Evolutionary conservation across 2,113 vertebrate species (phyloP), one percentile per base, ranked within the genome.

Genomic region (Recurvirostra avosetta): DNA sequence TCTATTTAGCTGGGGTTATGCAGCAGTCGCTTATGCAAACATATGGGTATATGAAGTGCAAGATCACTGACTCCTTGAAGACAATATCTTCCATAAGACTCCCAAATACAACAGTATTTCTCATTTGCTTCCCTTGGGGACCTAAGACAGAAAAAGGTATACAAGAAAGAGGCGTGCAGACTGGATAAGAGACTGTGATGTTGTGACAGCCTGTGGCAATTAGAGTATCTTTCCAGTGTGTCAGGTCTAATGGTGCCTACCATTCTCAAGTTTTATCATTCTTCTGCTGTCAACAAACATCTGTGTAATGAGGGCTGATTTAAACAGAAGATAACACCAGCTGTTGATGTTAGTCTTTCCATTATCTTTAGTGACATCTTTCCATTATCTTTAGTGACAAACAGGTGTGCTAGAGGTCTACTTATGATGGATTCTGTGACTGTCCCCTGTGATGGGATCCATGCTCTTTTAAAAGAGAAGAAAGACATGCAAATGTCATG

Each of bases 271-370:
- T 62, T 85, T 63, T 67, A 47, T 38, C 38, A 62, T 77, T 81
- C 56, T 29, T 75, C 38, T 63, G 61, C 77, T 96, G 86, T 83
- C 88, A 86, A 61, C 59, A 83, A 92, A 76, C 71, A 93, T 40
- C 82, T 95, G 92, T 88, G 71, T 53, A 70, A 83, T 73, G 22
- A 80, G 25, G 4, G 30, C 16, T 88, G 71, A 62, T 92, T 95
- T 88, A 94, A 90, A 76, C 13, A 88, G 52, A 66, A 76, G 71
- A 66, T 32, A 90, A 50, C 14, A 74, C 34, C 82, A 88, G 72
- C 58, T 92, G 92, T 70, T 88, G 53, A 25, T 83, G 41, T 65
- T 94, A 76, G 30, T 65, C 40, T 83, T 83, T 79, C 25, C 25
- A 17, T 76, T 76, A 45, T 29, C 30, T 76, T 66, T 12, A 80